Percentiles rank a stretch among this genome's conserved stretches.
Conservation (phyloP, 2,888 invertebrate species). For the Ectemnius cavifrons region DNA sequence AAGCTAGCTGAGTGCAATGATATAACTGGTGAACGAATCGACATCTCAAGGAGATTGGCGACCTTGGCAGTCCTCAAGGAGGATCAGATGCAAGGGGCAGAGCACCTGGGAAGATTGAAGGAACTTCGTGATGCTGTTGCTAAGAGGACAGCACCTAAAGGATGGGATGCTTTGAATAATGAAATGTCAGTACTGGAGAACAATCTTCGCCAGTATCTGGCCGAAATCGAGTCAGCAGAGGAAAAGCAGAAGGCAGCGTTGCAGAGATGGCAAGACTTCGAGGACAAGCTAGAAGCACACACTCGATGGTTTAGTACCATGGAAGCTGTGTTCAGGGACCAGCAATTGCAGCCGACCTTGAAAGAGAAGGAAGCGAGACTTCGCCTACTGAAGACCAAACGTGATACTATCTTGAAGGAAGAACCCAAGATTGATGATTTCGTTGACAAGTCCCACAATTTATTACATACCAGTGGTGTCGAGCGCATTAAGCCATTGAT, state of each 20-base stretch:
- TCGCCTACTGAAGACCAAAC: constrained; percentile 85
- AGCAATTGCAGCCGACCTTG: constrained; percentile 88
- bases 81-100: constrained; percentile 83
- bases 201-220: constrained; percentile 84
- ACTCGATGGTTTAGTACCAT: constrained; percentile 92
- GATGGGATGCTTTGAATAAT: constrained; percentile 85
- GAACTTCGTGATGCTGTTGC: constrained; percentile 83
- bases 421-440: constrained; percentile 93
- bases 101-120: constrained; percentile 84
- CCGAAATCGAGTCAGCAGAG: constrained; percentile 84
- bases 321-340: constrained; percentile 92
- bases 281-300: constrained; percentile 87
- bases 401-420: constrained; percentile 87
- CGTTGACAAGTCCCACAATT: constrained; percentile 91
- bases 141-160: constrained; percentile 89
- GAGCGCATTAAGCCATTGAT: constrained; percentile 92
- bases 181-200: constrained; percentile 86
- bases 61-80: constrained; percentile 83
- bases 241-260: constrained; percentile 87
- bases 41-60: constrained; percentile 86
- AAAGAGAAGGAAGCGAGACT: constrained; percentile 89
- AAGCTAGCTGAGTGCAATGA: constrained; percentile 90
- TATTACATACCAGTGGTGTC: constrained; percentile 90
- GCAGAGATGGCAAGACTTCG: constrained; percentile 93
- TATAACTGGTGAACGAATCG: constrained; percentile 90